These are phyloP conservation scores for Gila robusta DNA, from an alignment of 2,797 vertebrate species.

Conservation along the genomic window DNA sequence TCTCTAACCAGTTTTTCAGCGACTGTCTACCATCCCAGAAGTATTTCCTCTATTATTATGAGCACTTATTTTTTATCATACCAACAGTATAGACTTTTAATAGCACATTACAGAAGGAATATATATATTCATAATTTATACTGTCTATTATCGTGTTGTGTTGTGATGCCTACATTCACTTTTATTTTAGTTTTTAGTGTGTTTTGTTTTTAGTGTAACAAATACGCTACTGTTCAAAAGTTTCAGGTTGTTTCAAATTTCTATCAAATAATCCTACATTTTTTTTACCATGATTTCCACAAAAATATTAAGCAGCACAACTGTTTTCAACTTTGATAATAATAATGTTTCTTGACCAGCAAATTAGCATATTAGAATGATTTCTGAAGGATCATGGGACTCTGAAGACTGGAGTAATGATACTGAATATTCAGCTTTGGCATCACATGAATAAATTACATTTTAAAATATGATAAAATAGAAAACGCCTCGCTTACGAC, in stretches of 20 bases:
- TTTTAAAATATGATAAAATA: background rate
- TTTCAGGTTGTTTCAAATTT: background rate
- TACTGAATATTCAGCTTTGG: background rate
- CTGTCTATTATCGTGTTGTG: background rate
- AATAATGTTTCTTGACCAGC: background rate
- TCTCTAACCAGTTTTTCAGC: background rate
- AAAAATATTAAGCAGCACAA: background rate
- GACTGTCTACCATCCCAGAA: background rate
- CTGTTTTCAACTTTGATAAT: background rate
- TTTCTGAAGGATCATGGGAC: background rate
- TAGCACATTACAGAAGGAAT: background rate
- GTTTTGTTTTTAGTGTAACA: background rate
- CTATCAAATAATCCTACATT: background rate
- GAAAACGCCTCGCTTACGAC: background rate
- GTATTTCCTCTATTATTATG: background rate
- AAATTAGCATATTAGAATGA: background rate
- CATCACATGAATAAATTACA: background rate
- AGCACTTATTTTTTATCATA: background rate
- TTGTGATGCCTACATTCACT: background rate
- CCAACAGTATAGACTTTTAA: background rate
- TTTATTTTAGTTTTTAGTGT: background rate
- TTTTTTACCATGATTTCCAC: background rate
- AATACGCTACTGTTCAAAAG: background rate
- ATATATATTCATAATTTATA: background rate
- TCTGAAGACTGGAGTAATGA: background rate